Percentiles rank a stretch among this genome's conserved stretches.
phyloP scores from a whole-genome alignment of 2,888 invertebrate genomes.

The Aspidiotus destructor region DNA sequence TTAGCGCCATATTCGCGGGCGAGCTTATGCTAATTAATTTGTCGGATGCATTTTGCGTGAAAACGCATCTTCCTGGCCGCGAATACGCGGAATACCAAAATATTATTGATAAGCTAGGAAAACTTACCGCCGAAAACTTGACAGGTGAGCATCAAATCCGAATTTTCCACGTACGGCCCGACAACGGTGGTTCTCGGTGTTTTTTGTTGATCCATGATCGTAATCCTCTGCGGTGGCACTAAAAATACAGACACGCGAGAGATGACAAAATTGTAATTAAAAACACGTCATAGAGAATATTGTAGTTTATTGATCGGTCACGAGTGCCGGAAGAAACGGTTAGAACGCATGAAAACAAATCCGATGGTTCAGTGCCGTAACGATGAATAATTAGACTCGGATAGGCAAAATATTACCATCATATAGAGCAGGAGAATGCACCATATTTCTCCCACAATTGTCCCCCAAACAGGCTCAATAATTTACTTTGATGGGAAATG shows the following conservation, averaged over 20 bases:
- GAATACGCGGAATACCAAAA: not conserved
- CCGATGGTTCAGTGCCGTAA: not conserved
- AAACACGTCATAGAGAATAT: not conserved
- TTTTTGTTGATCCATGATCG: conserved; percentile 41
- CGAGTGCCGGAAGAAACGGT: not conserved
- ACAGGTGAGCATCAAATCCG: conserved; percentile 63
- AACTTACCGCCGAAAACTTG: conserved; percentile 70
- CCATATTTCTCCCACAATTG: no score
- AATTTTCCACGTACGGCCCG: conserved; percentile 74
- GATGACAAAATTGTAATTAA: not conserved
- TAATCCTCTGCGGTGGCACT: conserved; percentile 27
- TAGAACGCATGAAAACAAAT: not conserved
- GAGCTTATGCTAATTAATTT: no score
- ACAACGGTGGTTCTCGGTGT: conserved; percentile 64
- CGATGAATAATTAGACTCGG: not conserved
- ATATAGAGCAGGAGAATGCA: no score
- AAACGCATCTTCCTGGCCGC: no score
- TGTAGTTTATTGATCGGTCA: not conserved
- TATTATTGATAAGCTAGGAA: not conserved
- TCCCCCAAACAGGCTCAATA: no score
- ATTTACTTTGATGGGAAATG: no score
- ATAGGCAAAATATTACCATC: not conserved
- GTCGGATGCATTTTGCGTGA: no score
- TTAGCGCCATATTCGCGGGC: not conserved
- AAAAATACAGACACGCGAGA: conserved; percentile 3